Evolutionary conservation across 2,113 vertebrate genomes (phyloP).

Genomic region (Aldabrachelys gigantea): DNA sequence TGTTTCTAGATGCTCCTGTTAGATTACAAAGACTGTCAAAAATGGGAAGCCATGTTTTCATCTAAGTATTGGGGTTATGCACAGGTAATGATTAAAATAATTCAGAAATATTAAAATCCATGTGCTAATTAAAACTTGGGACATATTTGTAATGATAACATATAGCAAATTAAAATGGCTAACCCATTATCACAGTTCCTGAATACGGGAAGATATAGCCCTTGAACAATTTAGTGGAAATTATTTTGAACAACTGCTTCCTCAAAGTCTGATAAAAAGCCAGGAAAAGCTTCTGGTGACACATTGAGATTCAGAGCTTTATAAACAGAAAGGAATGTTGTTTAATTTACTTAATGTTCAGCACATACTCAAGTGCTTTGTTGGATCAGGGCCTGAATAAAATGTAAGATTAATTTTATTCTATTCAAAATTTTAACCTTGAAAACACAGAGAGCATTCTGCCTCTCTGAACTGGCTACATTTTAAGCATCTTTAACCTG

Average conservation of each 20-base stretch:
- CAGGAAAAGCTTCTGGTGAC: background rate
- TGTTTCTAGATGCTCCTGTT: conserved; percentile 86
- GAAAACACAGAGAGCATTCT: background rate
- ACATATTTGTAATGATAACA: background rate
- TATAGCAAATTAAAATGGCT: background rate
- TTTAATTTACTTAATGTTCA: background rate
- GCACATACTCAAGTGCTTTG: background rate
- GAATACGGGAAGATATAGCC: background rate
- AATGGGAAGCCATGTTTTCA: background rate
- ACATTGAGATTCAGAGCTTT: background rate
- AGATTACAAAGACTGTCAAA: conserved; percentile 42
- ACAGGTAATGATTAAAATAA: background rate
- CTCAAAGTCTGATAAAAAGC: background rate
- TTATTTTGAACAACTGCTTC: background rate
- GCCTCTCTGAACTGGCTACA: background rate
- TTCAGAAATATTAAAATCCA: background rate
- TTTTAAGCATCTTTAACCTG: background rate
- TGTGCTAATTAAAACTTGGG: background rate
- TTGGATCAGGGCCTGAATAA: background rate
- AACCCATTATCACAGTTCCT: background rate
- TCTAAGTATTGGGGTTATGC: background rate
- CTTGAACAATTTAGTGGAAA: background rate
- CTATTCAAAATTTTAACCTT: background rate
- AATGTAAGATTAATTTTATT: background rate
- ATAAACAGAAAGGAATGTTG: background rate